Base-by-base conservation (phyloP, 2,113 vertebrate species). In the Prochilodus magdalenae region DNA sequence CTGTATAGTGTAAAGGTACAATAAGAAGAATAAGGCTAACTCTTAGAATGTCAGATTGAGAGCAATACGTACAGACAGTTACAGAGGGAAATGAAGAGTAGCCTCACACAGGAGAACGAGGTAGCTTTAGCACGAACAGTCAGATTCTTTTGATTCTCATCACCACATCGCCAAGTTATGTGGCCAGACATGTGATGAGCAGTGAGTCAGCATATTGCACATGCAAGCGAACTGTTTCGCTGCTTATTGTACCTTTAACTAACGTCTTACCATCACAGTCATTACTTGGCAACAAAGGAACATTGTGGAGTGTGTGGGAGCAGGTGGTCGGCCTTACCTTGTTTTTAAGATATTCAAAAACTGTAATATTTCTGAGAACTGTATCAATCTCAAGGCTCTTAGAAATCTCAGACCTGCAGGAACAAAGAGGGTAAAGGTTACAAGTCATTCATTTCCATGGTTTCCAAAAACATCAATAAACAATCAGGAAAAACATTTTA, bases 281-380 rank as follows among this genome's bases (percentile, higher is more conserved):
- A 73, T 80, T 80, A 70, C 53, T 76, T 75, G 71, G 55, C 53
- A 70, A 82, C 27, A 62, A 60, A 67, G 57, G 49, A 71, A 76
- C 62, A 63, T 47, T 69, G 73, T 18, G 53, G 51, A 55, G 53
- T 78, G 11, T 49, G 40, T 44, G 27, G 18, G 59, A 44, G 70
- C 72, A 87, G 57, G 80, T 77, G 47, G 29, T 51, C 60, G 57
- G 74, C 73, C 95, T 97, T 95, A 99, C 98, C 98, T 99, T 94
- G 98, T 99, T 95, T 99, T 99, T 91, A 99, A 96, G 88, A 99
- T 98, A 94, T 99, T 99, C 95, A 99, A 95, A 96, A 99, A 99
- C 93, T 99, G 98, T 92, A 99, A 94, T 88, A 99, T 99, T 95
- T 99, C 98, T 83, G 98, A 99, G 92, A 99, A 99, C 89, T 99